phyloP scores from a whole-genome alignment of 2,797 vertebrate species.

The Erethizon dorsatum region DNA sequence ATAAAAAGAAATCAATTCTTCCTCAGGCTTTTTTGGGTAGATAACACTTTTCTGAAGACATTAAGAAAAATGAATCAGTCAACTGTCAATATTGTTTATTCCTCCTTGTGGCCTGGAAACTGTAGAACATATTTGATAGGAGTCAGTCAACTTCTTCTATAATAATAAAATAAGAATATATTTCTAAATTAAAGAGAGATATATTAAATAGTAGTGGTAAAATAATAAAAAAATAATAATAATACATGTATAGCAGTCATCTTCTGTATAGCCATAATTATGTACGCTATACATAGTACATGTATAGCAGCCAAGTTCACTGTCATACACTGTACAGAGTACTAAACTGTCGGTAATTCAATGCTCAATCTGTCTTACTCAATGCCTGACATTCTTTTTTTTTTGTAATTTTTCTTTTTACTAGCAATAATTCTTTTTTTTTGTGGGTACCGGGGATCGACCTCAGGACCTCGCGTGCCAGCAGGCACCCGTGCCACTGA shows the following conservation, averaged over 20 bases:
- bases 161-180: background rate
- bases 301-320: background rate
- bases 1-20: background rate
- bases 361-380: background rate
- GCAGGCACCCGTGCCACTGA: too few relatives aligned
- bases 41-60: background rate
- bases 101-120: background rate
- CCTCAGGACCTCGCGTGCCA: too few relatives aligned
- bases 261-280: too few relatives aligned
- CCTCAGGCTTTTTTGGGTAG: background rate
- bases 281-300: too few relatives aligned
- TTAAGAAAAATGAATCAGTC: constrained; percentile 9
- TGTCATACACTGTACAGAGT: background rate
- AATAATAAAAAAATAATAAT: background rate
- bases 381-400: background rate
- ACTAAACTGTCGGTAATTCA: background rate
- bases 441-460: too few relatives aligned
- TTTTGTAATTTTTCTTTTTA: background rate
- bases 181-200: background rate
- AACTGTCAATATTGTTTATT: background rate
- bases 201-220: background rate
- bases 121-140: background rate
- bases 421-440: too few relatives aligned
- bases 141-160: too few relatives aligned
- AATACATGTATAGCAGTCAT: background rate